These are phyloP conservation scores for Euclidia mi DNA, from an alignment of 2,888 invertebrate genomes.

Conservation along the genomic window DNA sequence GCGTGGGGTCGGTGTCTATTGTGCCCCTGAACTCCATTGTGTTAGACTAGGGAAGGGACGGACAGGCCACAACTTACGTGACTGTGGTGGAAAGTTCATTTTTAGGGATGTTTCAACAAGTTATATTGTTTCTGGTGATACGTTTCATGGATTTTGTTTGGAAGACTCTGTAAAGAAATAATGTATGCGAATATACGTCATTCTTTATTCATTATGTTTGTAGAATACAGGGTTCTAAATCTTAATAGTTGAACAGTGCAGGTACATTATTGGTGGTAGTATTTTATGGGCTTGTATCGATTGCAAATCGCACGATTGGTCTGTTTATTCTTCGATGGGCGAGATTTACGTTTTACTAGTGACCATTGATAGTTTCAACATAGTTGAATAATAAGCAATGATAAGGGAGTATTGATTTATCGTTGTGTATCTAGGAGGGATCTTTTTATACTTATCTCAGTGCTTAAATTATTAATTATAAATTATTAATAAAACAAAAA, in stretches of 20 bases:
- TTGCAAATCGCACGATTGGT: neutral
- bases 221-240: neutral
- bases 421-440: too few relatives aligned
- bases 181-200: neutral
- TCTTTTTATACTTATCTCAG: too few relatives aligned
- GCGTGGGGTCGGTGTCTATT: slow-evolving; percentile 11
- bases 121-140: slow-evolving; percentile 20
- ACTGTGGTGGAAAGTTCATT: slow-evolving; percentile 42
- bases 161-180: neutral
- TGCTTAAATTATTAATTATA: too few relatives aligned
- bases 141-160: slow-evolving; percentile 10
- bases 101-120: slow-evolving; percentile 31
- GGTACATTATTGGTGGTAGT: neutral
- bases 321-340: too few relatives aligned
- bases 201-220: neutral
- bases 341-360: too few relatives aligned
- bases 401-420: too few relatives aligned
- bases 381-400: too few relatives aligned
- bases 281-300: neutral
- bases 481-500: too few relatives aligned
- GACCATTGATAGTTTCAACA: too few relatives aligned
- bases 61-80: slow-evolving; percentile 33
- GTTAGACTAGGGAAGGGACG: slow-evolving; percentile 20
- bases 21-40: slow-evolving; percentile 32
- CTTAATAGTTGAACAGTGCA: neutral